Evolutionary conservation across 1,140 invertebrate species (phyloP), one percentile per base, ranked within the genome.

Genomic region (Tetramorium simillimum): DNA sequence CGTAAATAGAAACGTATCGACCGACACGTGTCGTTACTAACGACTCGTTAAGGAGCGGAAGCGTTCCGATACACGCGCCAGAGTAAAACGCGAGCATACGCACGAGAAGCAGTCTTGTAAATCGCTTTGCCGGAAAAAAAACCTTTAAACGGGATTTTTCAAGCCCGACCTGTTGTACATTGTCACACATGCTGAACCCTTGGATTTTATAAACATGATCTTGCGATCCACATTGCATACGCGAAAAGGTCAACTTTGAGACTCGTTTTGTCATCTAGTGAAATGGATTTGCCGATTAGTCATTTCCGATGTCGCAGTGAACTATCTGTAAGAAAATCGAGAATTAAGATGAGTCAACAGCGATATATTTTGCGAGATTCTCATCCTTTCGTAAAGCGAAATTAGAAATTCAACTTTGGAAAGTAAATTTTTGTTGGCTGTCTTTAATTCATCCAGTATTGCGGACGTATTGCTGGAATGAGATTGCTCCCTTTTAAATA

Each of bases 21-120:
- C 51, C 70, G 58, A 63, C 72, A 58, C 60, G 63, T 90, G 82
- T 90, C 86, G 72, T 86, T 73, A 33, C 10, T 73, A 72, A 73
- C 21, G 43, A 37, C 24, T 84, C 40, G 9, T 84, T 75, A 75
- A 78, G 12, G 77, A 49, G 53, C 62, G 82, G 60, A 76, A 81
- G 67, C 58, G 62, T 86, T 86, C 51, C 43, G 37, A 76, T 24
- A 33, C 28, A 60, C 3, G 16, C 49, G 51, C 28, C 33, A 65
- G 40, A 56, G 33, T 33, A 33, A 72, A 40, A 58, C 7, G 56
- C 40, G 49, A 56, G 56, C 51, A 67, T 60, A 56, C 62, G 51
- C 49, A 75, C 73, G 65, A 78, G n/a, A 77, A 82, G 37, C 24
- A 63, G 63, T 60, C 53, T 58, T 62, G 33, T 37, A 40, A 49